Base-by-base conservation (phyloP, 1,140 invertebrate genomes). In the Temnothorax nylanderi region DNA sequence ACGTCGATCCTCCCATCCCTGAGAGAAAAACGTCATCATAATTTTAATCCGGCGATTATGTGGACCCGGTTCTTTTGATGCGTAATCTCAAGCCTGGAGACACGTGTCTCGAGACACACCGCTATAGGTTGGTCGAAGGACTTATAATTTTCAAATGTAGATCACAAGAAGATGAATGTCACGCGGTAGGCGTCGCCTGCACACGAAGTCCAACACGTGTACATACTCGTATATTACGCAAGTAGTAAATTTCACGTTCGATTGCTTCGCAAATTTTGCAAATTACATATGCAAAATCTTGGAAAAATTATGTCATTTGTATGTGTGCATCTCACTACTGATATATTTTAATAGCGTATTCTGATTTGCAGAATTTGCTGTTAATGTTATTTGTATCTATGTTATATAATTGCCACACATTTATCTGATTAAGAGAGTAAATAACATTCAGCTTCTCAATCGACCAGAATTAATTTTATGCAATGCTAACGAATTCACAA, bases 11-110 rank as follows among this genome's bases (percentile, higher is more conserved):
- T 54, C 47, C 34, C 58, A 56, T 80, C n/a, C 26, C 18, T 13
- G 34, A 67, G 26, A 84, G 80, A 74, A 69, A 84, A 74, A 60
- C 69, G 85, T 65, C 69, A 32, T 82, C 78, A 44, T 87, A 84
- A 87, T 84, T 87, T 87, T 64, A 87, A 87, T 84, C 85, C 54
- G 16, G 47, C 54, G 47, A 87, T 87, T 87, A 87, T 65, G 21
- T 51, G 34, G 21, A 69, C 51, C 54, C 76, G 71, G 67, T 64
- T 47, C 65, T 72, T n/a, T 44, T 44, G 56, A 87, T 82, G 18
- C 21, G 58, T 18, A 67, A 74, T 87, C 85, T 87, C 41, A 6
- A 44, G 85, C 49, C 85, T 44, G 37, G 44, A 65, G 76, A 86
- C 85, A 86, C 75, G 76, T 67, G 76, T 80, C 84, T 72, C 13